Conservation (phyloP, 2,113 vertebrate genomes). For the Merops nubicus region DNA sequence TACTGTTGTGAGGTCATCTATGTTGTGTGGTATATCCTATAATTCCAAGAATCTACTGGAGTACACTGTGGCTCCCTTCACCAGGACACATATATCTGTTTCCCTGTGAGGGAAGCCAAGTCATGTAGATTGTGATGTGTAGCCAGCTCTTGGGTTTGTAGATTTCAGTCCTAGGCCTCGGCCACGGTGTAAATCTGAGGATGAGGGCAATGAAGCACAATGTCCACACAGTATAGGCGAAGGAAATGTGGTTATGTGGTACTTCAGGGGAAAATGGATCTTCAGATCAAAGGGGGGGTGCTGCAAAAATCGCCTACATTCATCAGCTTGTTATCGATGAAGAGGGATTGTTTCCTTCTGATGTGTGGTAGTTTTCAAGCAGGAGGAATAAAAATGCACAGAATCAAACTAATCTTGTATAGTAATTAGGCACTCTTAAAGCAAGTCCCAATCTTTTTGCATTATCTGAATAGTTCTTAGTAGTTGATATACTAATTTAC, state of each 20-base stretch:
- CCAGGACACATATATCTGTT: rapidly evolving
- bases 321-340: background rate
- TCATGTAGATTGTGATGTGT: background rate
- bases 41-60: background rate
- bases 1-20: background rate
- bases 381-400: background rate
- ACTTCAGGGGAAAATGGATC: background rate
- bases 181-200: background rate
- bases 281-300: background rate
- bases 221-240: background rate
- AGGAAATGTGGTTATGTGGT: background rate
- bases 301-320: background rate
- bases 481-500: background rate
- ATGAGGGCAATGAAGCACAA: background rate
- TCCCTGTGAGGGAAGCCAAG: background rate
- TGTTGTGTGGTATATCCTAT: background rate
- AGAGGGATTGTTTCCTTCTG: background rate
- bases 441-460: background rate
- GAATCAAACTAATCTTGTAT: background rate
- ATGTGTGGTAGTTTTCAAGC: background rate
- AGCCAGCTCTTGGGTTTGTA: background rate
- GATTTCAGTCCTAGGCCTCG: background rate
- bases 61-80: background rate
- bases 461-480: background rate
- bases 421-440: background rate